phyloP scores from a whole-genome alignment of 2,888 invertebrate genomes.

The Lissonota sp. region DNA sequence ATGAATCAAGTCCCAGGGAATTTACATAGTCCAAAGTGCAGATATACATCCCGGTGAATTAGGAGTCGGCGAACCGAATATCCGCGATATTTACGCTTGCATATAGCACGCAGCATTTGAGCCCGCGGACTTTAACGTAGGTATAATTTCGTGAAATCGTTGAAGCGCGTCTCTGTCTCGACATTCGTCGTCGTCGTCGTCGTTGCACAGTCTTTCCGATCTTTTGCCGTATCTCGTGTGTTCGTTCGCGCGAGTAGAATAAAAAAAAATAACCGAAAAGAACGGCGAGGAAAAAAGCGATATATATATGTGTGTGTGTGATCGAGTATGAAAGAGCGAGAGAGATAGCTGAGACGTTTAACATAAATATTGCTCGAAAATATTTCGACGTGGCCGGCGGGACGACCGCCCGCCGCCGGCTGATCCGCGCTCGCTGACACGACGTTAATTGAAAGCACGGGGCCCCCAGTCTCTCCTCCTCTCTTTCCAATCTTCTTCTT shows the following conservation, averaged over 20 bases:
- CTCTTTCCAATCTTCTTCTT: conserved; percentile 10
- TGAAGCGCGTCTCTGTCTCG: conserved; percentile 41
- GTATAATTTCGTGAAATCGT: conserved; percentile 53
- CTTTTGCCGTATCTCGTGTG: conserved; percentile 32
- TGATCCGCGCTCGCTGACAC: conserved; percentile 77
- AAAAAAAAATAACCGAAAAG: not conserved
- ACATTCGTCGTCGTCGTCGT: conserved; percentile 34
- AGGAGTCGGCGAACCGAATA: conserved; percentile 56
- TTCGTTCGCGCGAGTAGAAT: conserved; percentile 46
- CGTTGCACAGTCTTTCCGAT: conserved; percentile 33
- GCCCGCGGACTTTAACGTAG: not conserved
- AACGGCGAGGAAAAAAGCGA: too few species aligned
- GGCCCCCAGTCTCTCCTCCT: conserved; percentile 55
- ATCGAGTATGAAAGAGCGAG: conserved; percentile 42
- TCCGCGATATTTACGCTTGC: conserved; percentile 45
- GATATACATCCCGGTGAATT: conserved; percentile 38
- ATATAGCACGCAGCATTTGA: conserved; percentile 13
- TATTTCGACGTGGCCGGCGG: conserved; percentile 74
- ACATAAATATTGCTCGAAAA: conserved; percentile 80
- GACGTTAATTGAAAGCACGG: conserved; percentile 80
- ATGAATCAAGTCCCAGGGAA: too few species aligned
- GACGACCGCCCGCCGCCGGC: conserved; percentile 72
- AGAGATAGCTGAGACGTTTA: conserved; percentile 69
- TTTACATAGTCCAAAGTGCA: not conserved
- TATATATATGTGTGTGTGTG: too few species aligned